phyloP scores from a whole-genome alignment of 1,140 invertebrate genomes.

The Pseudomyrmex gracilis region DNA sequence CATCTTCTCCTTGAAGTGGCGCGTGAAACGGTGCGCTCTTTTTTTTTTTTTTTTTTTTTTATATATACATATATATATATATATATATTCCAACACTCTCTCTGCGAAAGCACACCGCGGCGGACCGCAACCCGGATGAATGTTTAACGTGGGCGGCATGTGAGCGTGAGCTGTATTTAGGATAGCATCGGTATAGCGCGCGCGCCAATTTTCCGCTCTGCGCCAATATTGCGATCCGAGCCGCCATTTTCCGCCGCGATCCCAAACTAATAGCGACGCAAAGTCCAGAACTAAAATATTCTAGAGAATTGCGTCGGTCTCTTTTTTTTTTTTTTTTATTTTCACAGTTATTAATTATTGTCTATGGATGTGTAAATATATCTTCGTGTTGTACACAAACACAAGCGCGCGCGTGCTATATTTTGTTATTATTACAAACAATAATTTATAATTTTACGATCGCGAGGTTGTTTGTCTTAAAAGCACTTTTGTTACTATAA shows the following conservation, averaged over 20 bases:
- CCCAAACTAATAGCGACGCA: neutral
- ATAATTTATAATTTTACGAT: neutral
- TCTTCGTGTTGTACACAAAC: no score
- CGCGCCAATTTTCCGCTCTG: conserved; percentile 41
- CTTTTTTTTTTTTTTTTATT: no score
- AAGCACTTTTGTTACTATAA: neutral
- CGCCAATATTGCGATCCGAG: conserved; percentile 6
- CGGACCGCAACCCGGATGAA: conserved; percentile 68
- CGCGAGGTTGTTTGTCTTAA: neutral
- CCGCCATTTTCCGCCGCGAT: conserved; percentile 7
- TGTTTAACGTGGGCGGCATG: conserved; percentile 67
- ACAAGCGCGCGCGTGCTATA: no score
- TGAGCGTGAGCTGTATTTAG: conserved; percentile 47
- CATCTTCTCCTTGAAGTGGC: conserved; percentile 19
- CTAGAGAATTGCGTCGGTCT: neutral
- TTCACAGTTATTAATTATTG: neutral
- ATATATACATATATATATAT: no score
- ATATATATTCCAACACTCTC: conserved; percentile 19
- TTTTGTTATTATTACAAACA: no score
- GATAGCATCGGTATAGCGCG: conserved; percentile 22
- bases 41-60: conserved; percentile 32
- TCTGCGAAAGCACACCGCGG: conserved; percentile 43
- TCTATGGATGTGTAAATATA: no score
- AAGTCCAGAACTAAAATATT: neutral
- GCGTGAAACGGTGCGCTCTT: conserved; percentile 12